Percentiles rank a stretch among this genome's conserved stretches.
These are phyloP conservation scores for Drosophila willistoni DNA, from an alignment of 1,140 invertebrate species.

Conservation along the genomic window DNA sequence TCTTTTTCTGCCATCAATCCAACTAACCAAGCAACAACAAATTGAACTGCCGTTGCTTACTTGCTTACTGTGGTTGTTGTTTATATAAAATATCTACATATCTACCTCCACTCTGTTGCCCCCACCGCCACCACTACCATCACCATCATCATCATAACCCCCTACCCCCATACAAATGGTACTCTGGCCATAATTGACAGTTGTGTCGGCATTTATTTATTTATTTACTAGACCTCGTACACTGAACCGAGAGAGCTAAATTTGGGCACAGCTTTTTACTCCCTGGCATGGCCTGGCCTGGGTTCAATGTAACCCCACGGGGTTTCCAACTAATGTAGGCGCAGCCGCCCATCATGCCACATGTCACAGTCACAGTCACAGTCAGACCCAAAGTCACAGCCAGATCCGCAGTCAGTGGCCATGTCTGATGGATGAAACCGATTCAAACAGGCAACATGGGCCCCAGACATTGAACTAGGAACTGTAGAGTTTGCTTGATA, in stretches of 20 bases:
- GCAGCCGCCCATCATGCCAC: constrained; percentile 29
- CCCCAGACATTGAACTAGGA: constrained; percentile 10
- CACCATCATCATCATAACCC: neutral
- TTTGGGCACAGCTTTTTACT: constrained; percentile 74
- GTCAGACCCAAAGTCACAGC: neutral
- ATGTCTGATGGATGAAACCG: constrained; percentile 1
- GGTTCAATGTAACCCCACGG: constrained; percentile 75
- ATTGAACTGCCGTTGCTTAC: constrained; percentile 74
- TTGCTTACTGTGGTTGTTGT: neutral
- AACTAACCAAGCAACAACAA: constrained; percentile 66
- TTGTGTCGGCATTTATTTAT: constrained; percentile 76
- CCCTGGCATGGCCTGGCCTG: constrained; percentile 23
- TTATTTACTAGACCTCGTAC: constrained; percentile 55
- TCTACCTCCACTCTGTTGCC: neutral
- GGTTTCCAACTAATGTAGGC: constrained; percentile 58
- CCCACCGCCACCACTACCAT: neutral
- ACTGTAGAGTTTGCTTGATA: constrained; percentile 9
- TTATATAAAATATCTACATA: constrained; percentile 55
- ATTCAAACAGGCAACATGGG: neutral
- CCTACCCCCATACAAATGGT: constrained; percentile 21
- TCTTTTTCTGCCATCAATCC: constrained; percentile 56
- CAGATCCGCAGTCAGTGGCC: constrained; percentile 7
- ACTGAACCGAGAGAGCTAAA: constrained; percentile 71
- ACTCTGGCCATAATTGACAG: constrained; percentile 74
- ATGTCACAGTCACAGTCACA: constrained; percentile 16